Evolutionary conservation across 2,113 vertebrate genomes (phyloP), one percentile per base, ranked within the genome.

Genomic region (Ciconia maguari): DNA sequence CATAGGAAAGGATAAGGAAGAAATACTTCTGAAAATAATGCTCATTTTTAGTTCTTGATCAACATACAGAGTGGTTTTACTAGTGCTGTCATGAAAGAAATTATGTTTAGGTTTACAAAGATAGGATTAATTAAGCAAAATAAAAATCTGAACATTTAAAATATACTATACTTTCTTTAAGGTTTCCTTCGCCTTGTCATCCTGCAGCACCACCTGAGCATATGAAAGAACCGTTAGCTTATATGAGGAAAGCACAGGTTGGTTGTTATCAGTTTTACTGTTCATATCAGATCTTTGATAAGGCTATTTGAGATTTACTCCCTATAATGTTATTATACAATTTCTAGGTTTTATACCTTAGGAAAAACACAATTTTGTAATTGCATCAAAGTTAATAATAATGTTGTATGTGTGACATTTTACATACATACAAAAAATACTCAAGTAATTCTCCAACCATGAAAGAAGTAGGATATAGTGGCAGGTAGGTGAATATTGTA

Each of bases 201-300:
- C 98, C 99, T 49, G 94, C 98, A 44, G 98, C 98, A 78, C 98
- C 99, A 1, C 97, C 98, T 41, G 99, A 99, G 90, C 99, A 99
- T 96, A 98, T 98, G 74, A 99, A 99, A 96, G 99, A 99, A 89
- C 99, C 99, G 8, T 96, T 99, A 98, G 98, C 98, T 72, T 99
- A 99, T 97, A 99, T 99, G 99, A 98, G 99, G 95, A 99, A 98
- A 96, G 99, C 99, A 84, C 99, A 99, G 99, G 99, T 99, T 96
- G 51, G 98, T 97, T 87, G 98, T 97, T 96, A 32, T 24, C 79
- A 18, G 19, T 95, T 96, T 91, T 75, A 61, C 15, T 1, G 1
- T 93, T 94, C 26, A 4, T 51, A 29, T 44, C 41, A 79, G 17
- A 66, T 30, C 18, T 93, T 81, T 86, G 60, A 58, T 88, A 60